Evolutionary conservation across 2,888 invertebrate species (phyloP).

Genomic region (Pteria penguin): DNA sequence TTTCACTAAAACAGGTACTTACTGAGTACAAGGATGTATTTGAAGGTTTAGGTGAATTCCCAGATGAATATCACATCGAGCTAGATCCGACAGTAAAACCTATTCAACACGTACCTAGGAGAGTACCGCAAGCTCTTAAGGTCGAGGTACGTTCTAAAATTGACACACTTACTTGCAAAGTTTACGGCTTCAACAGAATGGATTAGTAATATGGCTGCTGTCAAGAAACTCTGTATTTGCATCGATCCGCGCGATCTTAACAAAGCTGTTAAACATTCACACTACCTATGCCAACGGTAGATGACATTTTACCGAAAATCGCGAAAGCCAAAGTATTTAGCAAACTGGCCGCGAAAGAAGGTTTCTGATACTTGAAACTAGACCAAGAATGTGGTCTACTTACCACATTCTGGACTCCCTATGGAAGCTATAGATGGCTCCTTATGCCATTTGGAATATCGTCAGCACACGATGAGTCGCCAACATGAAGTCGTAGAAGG

Average conservation of each 20-base stretch:
- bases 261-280: conserved; percentile 32
- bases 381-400: conserved; percentile 40
- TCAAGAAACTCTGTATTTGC: conserved; percentile 20
- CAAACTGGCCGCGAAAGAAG: conserved; percentile 48
- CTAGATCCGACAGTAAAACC: conserved; percentile 14
- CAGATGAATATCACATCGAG: conserved; percentile 3
- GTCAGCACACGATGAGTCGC: conserved; percentile 37
- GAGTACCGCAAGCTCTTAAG: conserved; percentile 17
- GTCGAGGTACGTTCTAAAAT: neutral
- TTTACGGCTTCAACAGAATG: conserved; percentile 8
- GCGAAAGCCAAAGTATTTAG: conserved; percentile 44
- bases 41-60: neutral
- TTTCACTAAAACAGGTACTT: neutral
- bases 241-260: conserved; percentile 46
- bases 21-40: conserved; percentile 10
- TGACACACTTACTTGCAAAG: neutral
- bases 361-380: conserved; percentile 53
- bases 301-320: conserved; percentile 46
- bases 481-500: conserved; percentile 20
- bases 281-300: conserved; percentile 43
- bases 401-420: conserved; percentile 49
- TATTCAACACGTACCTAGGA: neutral
- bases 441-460: conserved; percentile 47
- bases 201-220: conserved; percentile 8
- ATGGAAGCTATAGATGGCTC: conserved; percentile 43